A percentile compares a stretch with the other conserved stretches of the same genome.
Evolutionary conservation across 2,113 vertebrate species (phyloP).

Genomic region (Amblyopsis rosae): DNA sequence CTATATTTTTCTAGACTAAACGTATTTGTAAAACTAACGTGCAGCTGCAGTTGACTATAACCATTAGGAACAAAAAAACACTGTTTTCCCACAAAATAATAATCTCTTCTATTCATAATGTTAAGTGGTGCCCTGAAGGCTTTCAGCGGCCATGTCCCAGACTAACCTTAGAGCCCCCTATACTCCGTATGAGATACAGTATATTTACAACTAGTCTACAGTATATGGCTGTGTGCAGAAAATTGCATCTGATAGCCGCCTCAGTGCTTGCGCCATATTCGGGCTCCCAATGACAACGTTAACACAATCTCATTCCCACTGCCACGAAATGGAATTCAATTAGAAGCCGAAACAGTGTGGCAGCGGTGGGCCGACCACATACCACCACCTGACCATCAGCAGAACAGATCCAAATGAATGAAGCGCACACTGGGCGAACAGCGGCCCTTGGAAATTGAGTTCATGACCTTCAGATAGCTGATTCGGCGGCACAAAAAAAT

Average conservation of each 20-base stretch:
- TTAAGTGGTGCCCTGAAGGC: neutral
- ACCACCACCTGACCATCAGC: slow-evolving; percentile 14
- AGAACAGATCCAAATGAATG: slow-evolving; percentile 26
- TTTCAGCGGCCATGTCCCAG: neutral
- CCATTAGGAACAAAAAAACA: neutral
- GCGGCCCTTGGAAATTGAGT: neutral
- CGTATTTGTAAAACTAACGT: neutral
- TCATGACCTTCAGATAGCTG: neutral
- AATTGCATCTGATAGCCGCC: neutral
- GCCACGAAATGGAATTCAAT: slow-evolving; percentile 40
- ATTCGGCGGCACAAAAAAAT: neutral
- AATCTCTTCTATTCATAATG: neutral
- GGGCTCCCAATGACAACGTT: slow-evolving; percentile 8
- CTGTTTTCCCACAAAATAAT: neutral
- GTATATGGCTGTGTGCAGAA: neutral
- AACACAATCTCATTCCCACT: slow-evolving; percentile 24
- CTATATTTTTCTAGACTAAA: too few species aligned
- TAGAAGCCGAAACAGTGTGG: slow-evolving; percentile 9
- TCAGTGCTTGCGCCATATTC: neutral
- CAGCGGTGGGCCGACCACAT: slow-evolving; percentile 14
- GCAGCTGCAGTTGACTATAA: neutral
- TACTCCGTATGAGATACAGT: neutral
- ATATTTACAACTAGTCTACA: neutral
- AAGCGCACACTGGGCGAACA: slow-evolving; percentile 9
- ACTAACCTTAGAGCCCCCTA: neutral